Evolutionary conservation across 2,113 vertebrate species (phyloP), one percentile per base, ranked within the genome.

Genomic region (Todiramphus saurophagus): DNA sequence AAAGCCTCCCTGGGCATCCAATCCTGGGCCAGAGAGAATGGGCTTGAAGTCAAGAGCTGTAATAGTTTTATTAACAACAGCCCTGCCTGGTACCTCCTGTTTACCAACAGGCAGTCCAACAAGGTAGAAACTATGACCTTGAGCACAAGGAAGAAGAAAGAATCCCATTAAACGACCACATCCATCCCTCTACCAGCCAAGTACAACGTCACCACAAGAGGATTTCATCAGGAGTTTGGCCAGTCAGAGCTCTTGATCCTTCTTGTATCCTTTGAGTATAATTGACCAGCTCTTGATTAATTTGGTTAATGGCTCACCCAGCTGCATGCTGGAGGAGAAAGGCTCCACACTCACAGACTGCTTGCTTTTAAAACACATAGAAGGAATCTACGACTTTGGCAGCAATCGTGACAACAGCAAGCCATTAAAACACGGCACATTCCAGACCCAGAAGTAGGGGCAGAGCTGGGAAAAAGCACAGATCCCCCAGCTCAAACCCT

Each of bases 351-450:
- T 17, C 88, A 94, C 2, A 3, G 85, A 70, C 5, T 93, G 74
- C 66, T 96, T 96, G 84, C 78, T 93, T 80, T 85, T 78, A 44
- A 95, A 95, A 90, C 28, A 50, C 30, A 90, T 3, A 90, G 91
- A 74, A 89, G 78, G 85, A 94, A 93, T 83, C 90, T 7, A 1
- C 78, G 85, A 80, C 84, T 74, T 30, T 51, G 85, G 85, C 90
- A 96, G 85, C 2, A 7, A 30, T 9, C 0, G 0, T 1, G 6
- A 84, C 4, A 5, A 62, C 85, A 55, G 13, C 44, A 12, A 50
- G 46, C 13, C 81, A 62, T 50, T 11, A 62, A 74, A 53, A 7
- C 78, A 10, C 0, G 48, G 89, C 76, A 69, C 75, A 55, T 88
- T 94, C 75, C 94, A 77, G 87, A 11, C 2, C 58, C 94, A 83